Evolutionary conservation across 1,140 invertebrate genomes (phyloP).

Genomic region (Hyles euphorbiae): DNA sequence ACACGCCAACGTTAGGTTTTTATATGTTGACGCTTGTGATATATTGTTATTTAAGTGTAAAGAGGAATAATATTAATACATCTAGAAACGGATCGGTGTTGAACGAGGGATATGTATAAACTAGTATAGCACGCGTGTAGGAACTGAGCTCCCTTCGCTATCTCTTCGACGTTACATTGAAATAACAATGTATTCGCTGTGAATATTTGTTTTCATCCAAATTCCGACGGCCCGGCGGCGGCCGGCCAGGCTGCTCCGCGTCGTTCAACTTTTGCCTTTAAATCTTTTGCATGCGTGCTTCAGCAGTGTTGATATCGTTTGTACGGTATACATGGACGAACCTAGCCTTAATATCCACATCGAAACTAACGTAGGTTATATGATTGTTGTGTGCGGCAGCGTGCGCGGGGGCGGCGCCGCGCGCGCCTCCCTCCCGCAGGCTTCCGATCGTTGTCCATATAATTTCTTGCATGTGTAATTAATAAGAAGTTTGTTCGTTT

Average conservation of each 20-base stretch:
- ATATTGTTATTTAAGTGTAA: constrained; percentile 75
- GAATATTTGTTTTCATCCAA: constrained; percentile 70
- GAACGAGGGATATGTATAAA: constrained; percentile 48
- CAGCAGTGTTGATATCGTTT: constrained; percentile 38
- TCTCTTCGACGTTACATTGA: constrained; percentile 60
- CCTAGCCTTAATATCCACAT: constrained; percentile 72
- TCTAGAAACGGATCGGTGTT: constrained; percentile 45
- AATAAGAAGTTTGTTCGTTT: constrained; percentile 43
- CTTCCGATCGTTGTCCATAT: constrained; percentile 36
- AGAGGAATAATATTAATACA: constrained; percentile 62
- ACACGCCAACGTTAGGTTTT: constrained; percentile 18
- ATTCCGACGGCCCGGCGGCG: constrained; percentile 37
- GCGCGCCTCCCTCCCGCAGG: constrained; percentile 12
- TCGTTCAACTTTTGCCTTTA: constrained; percentile 58
- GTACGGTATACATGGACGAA: constrained; percentile 44
- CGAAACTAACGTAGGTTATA: constrained; percentile 64
- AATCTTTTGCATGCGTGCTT: constrained; percentile 74
- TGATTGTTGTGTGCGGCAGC: constrained; percentile 35
- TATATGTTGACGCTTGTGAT: constrained; percentile 73
- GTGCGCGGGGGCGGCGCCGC: constrained; percentile 14
- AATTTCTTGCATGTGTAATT: constrained; percentile 63
- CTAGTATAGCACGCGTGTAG: constrained; percentile 58
- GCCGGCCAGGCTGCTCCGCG: constrained; percentile 5
- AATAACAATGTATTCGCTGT: constrained; percentile 67
- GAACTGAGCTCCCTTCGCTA: constrained; percentile 28